Percentiles rank a stretch among this genome's conserved stretches.
Conservation (phyloP, 1,140 invertebrate genomes). For the Zaprionus ghesquierei region DNA sequence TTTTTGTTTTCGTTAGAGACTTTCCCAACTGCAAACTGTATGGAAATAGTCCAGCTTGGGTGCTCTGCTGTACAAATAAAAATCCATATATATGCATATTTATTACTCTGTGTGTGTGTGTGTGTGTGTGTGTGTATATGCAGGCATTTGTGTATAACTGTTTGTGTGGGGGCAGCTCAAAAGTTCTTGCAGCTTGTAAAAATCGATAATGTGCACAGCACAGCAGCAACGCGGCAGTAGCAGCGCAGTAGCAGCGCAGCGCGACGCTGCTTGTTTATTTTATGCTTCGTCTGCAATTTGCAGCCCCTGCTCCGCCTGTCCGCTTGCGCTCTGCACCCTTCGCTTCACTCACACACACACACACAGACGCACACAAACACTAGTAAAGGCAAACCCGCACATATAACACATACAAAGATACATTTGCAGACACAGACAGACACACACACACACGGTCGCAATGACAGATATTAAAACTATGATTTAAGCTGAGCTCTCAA, state of each 20-base stretch:
- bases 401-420: slow-evolving; percentile 7
- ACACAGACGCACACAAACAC: slow-evolving; percentile 40
- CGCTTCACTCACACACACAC: slow-evolving; percentile 22
- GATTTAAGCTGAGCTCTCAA: slow-evolving; percentile 44
- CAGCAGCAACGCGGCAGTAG: slow-evolving; percentile 18
- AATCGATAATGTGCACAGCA: slow-evolving; percentile 65
- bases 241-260: slow-evolving; percentile 21
- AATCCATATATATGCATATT: slow-evolving; percentile 5
- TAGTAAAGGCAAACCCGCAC: background rate
- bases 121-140: slow-evolving; percentile 9
- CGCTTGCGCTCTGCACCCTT: slow-evolving; percentile 26
- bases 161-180: slow-evolving; percentile 26
- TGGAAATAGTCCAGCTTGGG: slow-evolving; percentile 25
- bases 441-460: background rate
- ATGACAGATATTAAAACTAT: slow-evolving; percentile 26
- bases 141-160: slow-evolving; percentile 17
- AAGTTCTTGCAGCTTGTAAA: slow-evolving; percentile 66
- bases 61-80: slow-evolving; percentile 5
- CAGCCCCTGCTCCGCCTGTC: slow-evolving; percentile 56
- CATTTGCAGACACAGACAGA: slow-evolving; percentile 7
- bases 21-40: slow-evolving; percentile 13
- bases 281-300: slow-evolving; percentile 78
- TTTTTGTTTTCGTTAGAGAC: slow-evolving; percentile 29
- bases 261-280: slow-evolving; percentile 73
- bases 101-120: slow-evolving; percentile 10